These are phyloP conservation scores for Drosophila guanche DNA, from an alignment of 1,140 invertebrate species.

Conservation along the genomic window DNA sequence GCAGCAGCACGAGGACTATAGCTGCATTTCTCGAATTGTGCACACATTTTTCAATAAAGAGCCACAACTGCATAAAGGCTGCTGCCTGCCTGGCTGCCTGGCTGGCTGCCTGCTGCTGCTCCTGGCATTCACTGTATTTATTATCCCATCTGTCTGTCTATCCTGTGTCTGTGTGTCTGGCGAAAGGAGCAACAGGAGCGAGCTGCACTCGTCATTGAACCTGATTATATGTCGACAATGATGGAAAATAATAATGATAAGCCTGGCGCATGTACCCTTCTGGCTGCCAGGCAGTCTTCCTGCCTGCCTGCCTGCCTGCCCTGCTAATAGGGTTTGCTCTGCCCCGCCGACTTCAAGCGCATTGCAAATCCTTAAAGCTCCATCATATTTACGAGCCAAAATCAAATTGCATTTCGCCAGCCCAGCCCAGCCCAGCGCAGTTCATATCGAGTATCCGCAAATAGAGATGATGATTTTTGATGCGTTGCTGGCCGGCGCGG, in stretches of 20 bases:
- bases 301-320: too few species aligned
- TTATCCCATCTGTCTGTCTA: conserved; percentile 47
- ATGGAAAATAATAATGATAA: conserved; percentile 69
- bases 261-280: conserved; percentile 9
- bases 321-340: too few species aligned
- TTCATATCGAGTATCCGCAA: too few species aligned
- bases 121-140: conserved; percentile 57
- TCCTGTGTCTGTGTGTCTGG: conserved; percentile 5
- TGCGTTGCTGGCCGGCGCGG: background rate
- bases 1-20: conserved; percentile 9
- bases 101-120: conserved; percentile 6
- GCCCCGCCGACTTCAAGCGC: too few species aligned
- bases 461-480: too few species aligned
- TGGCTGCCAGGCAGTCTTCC: too few species aligned
- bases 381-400: too few species aligned
- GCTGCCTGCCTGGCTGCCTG: background rate
- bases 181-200: conserved; percentile 22
- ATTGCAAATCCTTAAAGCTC: conserved; percentile 5
- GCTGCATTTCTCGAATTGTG: conserved; percentile 68
- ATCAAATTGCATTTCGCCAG: too few species aligned
- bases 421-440: too few species aligned
- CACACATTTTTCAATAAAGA: conserved; percentile 77
- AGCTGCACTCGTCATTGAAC: conserved; percentile 55
- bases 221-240: conserved; percentile 73
- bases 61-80: conserved; percentile 55